Base-by-base conservation (phyloP, 2,888 invertebrate species). In the Lasioglossum calceatum region DNA sequence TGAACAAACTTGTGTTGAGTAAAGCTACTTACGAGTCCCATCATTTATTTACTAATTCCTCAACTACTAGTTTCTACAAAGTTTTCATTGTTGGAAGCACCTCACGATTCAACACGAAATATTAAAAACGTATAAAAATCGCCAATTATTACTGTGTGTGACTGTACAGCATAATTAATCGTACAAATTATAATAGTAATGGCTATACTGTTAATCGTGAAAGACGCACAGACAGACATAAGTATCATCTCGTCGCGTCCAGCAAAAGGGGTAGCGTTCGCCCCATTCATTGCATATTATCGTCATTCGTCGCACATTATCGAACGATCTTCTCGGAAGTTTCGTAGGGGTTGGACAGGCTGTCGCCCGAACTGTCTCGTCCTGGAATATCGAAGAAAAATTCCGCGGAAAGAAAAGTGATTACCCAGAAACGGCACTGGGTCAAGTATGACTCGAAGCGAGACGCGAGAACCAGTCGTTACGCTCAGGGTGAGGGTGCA, bases 361-460 rank as follows among this genome's bases (percentile, higher is more conserved):
- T 23, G 42, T 50, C 70, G 44, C 32, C 81, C 5, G 58, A 12
- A 42, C 36, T 75, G 72, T 72, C 70, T 23, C 72, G 23, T 44
- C 71, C 14, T 23, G 58, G 75, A 84, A 83, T 83, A 85, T 85
- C 78, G 79, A 70, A 39, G 64, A 32, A 75, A 76, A 84, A 85
- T 84, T 84, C 79, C 64, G 64, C 32, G 79, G 70, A 84, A 84
- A 72, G 85, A 84, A 85, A 84, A 85, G 84, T 79, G 79, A 85
- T 85, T 84, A 84, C 82, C 81, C 64, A 32, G 64, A 32, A 44
- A 42, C 78, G 70, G 54, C 79, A 85, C 71, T 85, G 27, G 85
- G 85, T 85, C 85, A 85, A 85, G 85, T 85, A 79, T 84, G 79
- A 85, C 84, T 78, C 71, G 75, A 85, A 76, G 71, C 42, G 76